These are phyloP conservation scores for Eurystomus glaucurus DNA, from an alignment of 2,797 vertebrate species.

Conservation along the genomic window DNA sequence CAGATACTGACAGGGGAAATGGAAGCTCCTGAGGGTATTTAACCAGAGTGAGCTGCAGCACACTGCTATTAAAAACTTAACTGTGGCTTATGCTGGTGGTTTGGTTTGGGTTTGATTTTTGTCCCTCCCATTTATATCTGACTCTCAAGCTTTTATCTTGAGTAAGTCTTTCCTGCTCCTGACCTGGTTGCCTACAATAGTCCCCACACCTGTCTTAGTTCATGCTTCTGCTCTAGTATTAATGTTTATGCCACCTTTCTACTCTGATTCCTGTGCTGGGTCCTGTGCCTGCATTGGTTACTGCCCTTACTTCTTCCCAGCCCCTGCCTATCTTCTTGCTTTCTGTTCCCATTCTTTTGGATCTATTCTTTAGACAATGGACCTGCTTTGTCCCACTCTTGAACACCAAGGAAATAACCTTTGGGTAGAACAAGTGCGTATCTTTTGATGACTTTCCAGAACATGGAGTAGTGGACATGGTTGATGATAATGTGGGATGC, in stretches of 20 bases:
- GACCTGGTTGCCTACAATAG: fast-evolving
- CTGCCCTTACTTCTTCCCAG: neutral
- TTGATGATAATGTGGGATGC: neutral
- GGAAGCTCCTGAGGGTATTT: neutral
- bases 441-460: neutral
- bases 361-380: neutral
- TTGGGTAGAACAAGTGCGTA: neutral
- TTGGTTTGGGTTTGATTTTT: neutral
- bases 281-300: neutral
- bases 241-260: neutral
- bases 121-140: neutral
- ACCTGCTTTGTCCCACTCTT: neutral
- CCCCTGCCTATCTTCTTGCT: neutral
- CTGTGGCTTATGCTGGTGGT: neutral
- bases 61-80: neutral
- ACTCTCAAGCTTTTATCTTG: neutral
- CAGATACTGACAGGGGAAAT: neutral
- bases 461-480: neutral
- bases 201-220: neutral
- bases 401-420: neutral
- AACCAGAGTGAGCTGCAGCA: neutral
- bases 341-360: neutral
- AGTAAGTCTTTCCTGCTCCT: neutral
- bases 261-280: neutral
- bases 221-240: neutral